phyloP scores from a whole-genome alignment of 2,888 invertebrate genomes.

The Mylabris sibirica region DNA sequence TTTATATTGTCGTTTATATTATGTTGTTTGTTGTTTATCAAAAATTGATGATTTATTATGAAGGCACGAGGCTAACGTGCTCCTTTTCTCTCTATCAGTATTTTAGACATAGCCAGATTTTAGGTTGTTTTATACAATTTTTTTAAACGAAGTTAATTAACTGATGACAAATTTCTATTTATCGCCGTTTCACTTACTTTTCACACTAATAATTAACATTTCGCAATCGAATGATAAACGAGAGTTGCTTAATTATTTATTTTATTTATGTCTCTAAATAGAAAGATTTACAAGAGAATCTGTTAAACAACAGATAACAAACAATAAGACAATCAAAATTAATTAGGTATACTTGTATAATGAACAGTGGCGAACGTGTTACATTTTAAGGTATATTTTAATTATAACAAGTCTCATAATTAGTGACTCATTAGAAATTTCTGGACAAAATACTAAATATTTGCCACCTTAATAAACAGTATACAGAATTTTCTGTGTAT shows the following conservation, averaged over 20 bases:
- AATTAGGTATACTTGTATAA: no score
- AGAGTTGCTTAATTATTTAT: neutral
- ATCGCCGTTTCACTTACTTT: neutral
- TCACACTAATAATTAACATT: neutral
- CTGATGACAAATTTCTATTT: neutral
- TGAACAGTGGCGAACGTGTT: no score
- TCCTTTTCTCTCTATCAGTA: neutral
- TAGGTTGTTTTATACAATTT: neutral
- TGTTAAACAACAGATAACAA: neutral
- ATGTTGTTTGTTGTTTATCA: neutral
- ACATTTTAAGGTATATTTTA: no score
- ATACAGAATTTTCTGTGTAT: no score
- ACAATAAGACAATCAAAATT: no score
- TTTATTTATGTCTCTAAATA: neutral
- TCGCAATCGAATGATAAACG: neutral
- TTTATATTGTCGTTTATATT: neutral
- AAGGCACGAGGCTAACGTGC: neutral
- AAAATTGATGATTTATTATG: neutral
- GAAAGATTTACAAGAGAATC: neutral
- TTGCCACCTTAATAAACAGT: no score
- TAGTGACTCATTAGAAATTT: no score
- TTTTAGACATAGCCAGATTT: neutral
- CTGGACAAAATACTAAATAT: no score
- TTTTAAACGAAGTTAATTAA: neutral
- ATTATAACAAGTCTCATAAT: neutral